These are phyloP conservation scores for Parasteatoda lunata DNA, from an alignment of 2,888 invertebrate genomes.

Conservation along the genomic window DNA sequence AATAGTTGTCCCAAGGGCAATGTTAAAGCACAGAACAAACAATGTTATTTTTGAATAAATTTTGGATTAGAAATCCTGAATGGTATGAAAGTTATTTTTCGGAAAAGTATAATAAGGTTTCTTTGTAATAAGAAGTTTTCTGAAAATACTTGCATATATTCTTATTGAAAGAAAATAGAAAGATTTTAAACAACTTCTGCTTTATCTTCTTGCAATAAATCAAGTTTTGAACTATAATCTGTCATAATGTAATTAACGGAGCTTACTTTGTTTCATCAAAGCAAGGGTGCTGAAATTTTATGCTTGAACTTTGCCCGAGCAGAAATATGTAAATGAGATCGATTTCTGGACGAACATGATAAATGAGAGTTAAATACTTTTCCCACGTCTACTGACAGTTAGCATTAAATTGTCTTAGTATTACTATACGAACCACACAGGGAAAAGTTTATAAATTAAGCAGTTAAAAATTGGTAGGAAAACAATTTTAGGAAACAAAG, in stretches of 20 bases:
- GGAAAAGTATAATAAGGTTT: too few relatives aligned
- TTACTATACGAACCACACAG: neutral
- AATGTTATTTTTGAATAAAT: too few relatives aligned
- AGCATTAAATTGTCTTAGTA: conserved; percentile 33
- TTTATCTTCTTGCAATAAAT: conserved; percentile 59
- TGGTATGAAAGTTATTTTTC: too few relatives aligned
- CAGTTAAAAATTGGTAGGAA: too few relatives aligned
- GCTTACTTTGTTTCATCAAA: conserved; percentile 44
- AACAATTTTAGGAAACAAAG: too few relatives aligned
- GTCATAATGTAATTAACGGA: conserved; percentile 53
- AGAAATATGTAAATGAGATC: conserved; percentile 51
- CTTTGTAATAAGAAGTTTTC: too few relatives aligned
- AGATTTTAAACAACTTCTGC: conserved; percentile 17
- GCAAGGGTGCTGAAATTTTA: conserved; percentile 29
- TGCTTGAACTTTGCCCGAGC: conserved; percentile 35
- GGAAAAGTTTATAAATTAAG: too few relatives aligned
- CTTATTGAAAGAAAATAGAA: neutral
- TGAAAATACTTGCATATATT: too few relatives aligned
- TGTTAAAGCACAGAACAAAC: too few relatives aligned
- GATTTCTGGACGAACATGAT: conserved; percentile 45
- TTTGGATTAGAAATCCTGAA: too few relatives aligned
- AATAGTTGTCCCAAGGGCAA: too few relatives aligned
- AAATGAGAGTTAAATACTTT: conserved; percentile 64
- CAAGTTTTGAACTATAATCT: conserved; percentile 53
- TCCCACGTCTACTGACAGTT: conserved; percentile 13